Evolutionary conservation across 2,113 vertebrate species (phyloP), one percentile per base, ranked within the genome.

Genomic region (Rhynchomys soricoides): DNA sequence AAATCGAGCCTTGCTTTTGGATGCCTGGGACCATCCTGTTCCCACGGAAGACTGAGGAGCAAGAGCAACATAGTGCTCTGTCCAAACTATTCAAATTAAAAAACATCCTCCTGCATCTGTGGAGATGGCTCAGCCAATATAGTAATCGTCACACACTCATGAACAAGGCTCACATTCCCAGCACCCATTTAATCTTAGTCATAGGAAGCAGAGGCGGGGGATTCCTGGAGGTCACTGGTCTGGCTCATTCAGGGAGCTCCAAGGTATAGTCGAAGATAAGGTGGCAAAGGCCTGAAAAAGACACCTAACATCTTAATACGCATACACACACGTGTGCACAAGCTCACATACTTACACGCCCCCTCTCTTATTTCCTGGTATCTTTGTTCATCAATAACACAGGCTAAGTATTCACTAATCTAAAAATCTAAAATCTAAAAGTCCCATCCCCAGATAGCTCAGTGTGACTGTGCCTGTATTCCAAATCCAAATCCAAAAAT

Each of bases 51-150:
- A 82, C 71, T 79, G 86, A 83, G 34, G 12, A 90, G n/a, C 50
- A 83, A 89, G 34, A 45, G 85, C 7, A 40, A 11, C 3, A 34
- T 11, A 26, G 40, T 22, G 12, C 24, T 31, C 1, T 91, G 37
- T 55, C 87, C 79, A 68, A 89, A 95, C 96, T 31, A 92, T 43
- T 92, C 89, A 50, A 31, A 40, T 45, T 77, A 43, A 75, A 91
- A 96, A 83, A n/a, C 19, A 88, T 62, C n/a, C 40, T 62, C 55
- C 15, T 17, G 13, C 24, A 15, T 29, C 7, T 43, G 7, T 0
- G 24, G 57, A 83, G n/a, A 59, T 11, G 9, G 79, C 55, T 82
- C 55, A 83, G n/a, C 15, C 79, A 82, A 40, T 55, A 59, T 0
- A 40, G n/a, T 62, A 1, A 40, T 8, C 17, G 13, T n/a, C 15